Evolutionary conservation across 2,113 vertebrate genomes (phyloP).

Genomic region (Himantopus leucocephalus): DNA sequence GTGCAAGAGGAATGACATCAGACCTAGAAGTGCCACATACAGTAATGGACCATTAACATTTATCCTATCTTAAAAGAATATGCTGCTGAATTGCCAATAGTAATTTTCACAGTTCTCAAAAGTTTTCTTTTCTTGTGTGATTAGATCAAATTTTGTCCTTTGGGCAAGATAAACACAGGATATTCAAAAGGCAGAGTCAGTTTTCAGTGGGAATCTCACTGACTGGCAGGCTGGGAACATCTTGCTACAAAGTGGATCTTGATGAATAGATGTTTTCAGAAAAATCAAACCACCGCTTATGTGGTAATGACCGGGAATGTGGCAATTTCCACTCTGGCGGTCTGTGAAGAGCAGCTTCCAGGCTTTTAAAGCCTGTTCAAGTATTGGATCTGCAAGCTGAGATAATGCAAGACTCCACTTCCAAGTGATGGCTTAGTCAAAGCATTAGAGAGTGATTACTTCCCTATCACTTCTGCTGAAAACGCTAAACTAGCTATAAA

Average conservation of each 20-base stretch:
- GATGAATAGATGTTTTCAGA: slow-evolving; percentile 32
- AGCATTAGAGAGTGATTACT: slow-evolving; percentile 3
- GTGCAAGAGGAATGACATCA: background rate
- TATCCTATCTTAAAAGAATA: background rate
- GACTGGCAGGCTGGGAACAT: background rate
- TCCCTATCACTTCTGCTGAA: background rate
- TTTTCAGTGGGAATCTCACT: background rate
- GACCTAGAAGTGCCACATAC: background rate
- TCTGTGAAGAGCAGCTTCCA: slow-evolving; percentile 1
- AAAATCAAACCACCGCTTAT: slow-evolving; percentile 10
- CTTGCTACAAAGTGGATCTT: background rate
- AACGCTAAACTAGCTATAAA: background rate
- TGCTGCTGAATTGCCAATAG: background rate
- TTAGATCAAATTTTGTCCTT: background rate
- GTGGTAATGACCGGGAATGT: background rate
- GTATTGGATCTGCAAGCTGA: slow-evolving; percentile 35
- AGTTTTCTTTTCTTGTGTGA: background rate
- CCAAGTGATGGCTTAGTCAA: background rate
- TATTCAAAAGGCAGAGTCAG: background rate
- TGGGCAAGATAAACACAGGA: background rate
- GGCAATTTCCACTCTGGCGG: background rate
- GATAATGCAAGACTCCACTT: slow-evolving; percentile 44
- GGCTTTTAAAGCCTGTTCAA: slow-evolving; percentile 30
- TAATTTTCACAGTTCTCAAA: background rate
- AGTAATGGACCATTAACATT: background rate